A percentile compares a stretch with the other conserved stretches of the same genome.
These are phyloP conservation scores for Leuciscus idus DNA, from an alignment of 2,113 vertebrate genomes.

Conservation along the genomic window DNA sequence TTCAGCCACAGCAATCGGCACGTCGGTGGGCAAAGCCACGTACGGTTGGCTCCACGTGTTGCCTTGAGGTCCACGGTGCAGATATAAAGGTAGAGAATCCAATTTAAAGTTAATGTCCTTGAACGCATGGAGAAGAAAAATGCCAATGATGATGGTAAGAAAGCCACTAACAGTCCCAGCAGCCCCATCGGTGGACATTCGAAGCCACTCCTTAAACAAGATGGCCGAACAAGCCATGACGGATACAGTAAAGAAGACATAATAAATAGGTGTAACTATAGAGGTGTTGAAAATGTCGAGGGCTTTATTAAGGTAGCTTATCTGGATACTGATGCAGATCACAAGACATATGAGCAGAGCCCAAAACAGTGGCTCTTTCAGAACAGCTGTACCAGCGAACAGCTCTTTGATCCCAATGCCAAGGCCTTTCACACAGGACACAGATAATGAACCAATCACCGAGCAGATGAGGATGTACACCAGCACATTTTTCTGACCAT, in stretches of 20 bases:
- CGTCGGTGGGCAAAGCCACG: slow-evolving; percentile 60
- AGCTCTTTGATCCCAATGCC: slow-evolving; percentile 83
- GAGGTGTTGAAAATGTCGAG: slow-evolving; percentile 84
- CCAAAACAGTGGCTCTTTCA: slow-evolving; percentile 82
- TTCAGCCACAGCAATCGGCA: slow-evolving; percentile 44
- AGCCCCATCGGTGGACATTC: slow-evolving; percentile 74
- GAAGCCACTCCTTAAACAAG: slow-evolving; percentile 85
- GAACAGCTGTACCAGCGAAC: slow-evolving; percentile 78
- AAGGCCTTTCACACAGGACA: slow-evolving; percentile 84
- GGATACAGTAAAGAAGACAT: slow-evolving; percentile 84
- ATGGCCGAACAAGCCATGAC: slow-evolving; percentile 85
- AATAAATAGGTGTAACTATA: slow-evolving; percentile 81
- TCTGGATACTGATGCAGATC: slow-evolving; percentile 81
- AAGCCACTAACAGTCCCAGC: slow-evolving; percentile 82
- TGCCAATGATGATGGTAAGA: slow-evolving; percentile 81
- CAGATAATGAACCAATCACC: slow-evolving; percentile 81
- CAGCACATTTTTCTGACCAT: slow-evolving; percentile 82
- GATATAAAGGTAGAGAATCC: slow-evolving; percentile 76
- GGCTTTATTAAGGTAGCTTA: slow-evolving; percentile 86
- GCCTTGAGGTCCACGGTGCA: slow-evolving; percentile 64
- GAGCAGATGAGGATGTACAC: slow-evolving; percentile 85
- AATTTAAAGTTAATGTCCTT: slow-evolving; percentile 76
- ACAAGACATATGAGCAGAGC: slow-evolving; percentile 77
- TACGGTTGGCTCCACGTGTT: slow-evolving; percentile 61
- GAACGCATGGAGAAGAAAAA: slow-evolving; percentile 83